A percentile compares a stretch with the other conserved stretches of the same genome.
Evolutionary conservation across 2,113 vertebrate genomes (phyloP).

Genomic region (Atlantisia rogersi): DNA sequence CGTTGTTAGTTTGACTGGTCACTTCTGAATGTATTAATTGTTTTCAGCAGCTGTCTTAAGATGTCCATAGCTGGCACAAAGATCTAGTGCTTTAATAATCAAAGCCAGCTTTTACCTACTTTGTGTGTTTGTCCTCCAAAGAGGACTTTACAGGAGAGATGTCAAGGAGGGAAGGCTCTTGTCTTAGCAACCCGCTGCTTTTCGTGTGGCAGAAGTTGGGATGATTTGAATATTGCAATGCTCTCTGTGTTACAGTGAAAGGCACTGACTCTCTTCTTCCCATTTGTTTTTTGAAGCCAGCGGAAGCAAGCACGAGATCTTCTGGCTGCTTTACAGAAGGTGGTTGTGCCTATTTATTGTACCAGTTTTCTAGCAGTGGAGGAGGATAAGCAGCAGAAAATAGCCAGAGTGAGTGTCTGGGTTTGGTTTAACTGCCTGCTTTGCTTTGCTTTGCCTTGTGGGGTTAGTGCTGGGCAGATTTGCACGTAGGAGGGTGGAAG

Average conservation of each 20-base stretch:
- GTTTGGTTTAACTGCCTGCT: background rate
- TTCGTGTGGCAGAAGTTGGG: background rate
- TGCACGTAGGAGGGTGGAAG: too few relatives aligned
- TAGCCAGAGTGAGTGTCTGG: conserved; percentile 83
- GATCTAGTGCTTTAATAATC: background rate
- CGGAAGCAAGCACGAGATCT: conserved; percentile 95
- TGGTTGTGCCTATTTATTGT: conserved; percentile 98
- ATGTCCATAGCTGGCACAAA: background rate
- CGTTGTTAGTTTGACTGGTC: background rate
- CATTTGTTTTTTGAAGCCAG: conserved; percentile 79
- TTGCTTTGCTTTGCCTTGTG: background rate
- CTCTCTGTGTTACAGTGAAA: background rate
- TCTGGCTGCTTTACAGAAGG: conserved; percentile 94
- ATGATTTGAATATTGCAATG: background rate
- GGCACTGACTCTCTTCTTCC: background rate
- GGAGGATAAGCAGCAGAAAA: conserved; percentile 98
- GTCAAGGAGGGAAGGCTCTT: background rate
- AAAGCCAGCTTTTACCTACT: background rate
- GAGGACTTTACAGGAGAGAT: background rate
- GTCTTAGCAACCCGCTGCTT: background rate
- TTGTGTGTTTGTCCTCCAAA: background rate
- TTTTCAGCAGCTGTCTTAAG: background rate
- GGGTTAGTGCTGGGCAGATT: background rate
- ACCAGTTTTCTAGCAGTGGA: conserved; percentile 97
- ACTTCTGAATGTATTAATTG: accelerated